phyloP scores from a whole-genome alignment of 2,888 invertebrate species.

The Periphyllus acericola region DNA sequence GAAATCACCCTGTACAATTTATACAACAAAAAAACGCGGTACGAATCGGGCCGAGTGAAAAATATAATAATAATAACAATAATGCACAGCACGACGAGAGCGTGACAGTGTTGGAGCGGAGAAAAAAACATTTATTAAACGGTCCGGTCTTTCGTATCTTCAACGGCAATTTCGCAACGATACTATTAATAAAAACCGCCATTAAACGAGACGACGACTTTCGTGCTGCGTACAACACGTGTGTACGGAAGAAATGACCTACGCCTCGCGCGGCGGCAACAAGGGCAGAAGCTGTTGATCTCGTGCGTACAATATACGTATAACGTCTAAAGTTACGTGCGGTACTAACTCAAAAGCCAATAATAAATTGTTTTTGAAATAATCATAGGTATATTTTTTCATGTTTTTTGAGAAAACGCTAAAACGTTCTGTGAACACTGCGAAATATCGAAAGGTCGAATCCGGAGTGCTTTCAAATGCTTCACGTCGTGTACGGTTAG shows the following conservation, averaged over 20 bases:
- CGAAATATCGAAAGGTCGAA: too few relatives aligned
- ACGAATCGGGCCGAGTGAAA: neutral
- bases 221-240: neutral
- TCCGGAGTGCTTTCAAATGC: too few relatives aligned
- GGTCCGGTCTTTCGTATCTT: neutral
- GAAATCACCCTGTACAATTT: too few relatives aligned
- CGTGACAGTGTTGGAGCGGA: neutral
- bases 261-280: neutral
- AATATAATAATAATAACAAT: neutral
- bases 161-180: neutral
- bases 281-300: neutral
- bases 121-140: neutral
- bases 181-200: neutral
- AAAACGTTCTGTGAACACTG: too few relatives aligned
- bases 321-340: neutral
- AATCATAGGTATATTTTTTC: too few relatives aligned
- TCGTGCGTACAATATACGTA: neutral
- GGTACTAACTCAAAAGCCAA: neutral
- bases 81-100: neutral
- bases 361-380: too few relatives aligned
- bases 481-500: too few relatives aligned
- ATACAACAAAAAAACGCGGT: neutral
- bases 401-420: too few relatives aligned
- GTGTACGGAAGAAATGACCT: too few relatives aligned
- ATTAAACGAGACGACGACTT: neutral